Conservation (phyloP, 2,797 vertebrate species). For the Chrosomus eos region DNA sequence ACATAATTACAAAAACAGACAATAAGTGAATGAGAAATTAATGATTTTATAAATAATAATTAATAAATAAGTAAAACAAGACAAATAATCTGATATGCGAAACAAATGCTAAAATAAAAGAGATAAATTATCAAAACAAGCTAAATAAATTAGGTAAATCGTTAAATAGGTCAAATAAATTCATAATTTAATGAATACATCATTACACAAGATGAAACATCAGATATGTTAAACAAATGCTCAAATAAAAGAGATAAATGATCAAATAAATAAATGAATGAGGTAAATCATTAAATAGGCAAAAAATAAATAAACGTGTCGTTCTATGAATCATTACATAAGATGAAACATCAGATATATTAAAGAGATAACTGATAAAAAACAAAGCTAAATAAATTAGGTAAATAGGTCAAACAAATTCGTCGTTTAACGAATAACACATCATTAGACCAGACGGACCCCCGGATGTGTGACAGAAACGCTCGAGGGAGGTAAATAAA, state of each 20-base stretch:
- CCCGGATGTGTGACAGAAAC: neutral
- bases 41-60: no score
- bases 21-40: neutral
- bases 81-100: neutral
- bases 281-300: neutral
- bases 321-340: no score
- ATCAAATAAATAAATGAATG: no score
- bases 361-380: neutral
- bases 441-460: neutral
- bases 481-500: no score
- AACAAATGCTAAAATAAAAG: no score
- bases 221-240: neutral
- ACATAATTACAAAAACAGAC: neutral
- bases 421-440: neutral
- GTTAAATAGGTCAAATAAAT: neutral
- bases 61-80: neutral
- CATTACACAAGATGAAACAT: neutral
- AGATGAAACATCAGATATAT: neutral
- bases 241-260: no score
- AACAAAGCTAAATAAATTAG: no score
- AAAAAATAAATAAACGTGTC: no score
- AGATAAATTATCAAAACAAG: no score
- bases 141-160: neutral
- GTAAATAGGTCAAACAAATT: no score
- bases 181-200: rapidly evolving